Evolutionary conservation across 2,113 vertebrate species (phyloP).

Genomic region (Microcebus jonahi): DNA sequence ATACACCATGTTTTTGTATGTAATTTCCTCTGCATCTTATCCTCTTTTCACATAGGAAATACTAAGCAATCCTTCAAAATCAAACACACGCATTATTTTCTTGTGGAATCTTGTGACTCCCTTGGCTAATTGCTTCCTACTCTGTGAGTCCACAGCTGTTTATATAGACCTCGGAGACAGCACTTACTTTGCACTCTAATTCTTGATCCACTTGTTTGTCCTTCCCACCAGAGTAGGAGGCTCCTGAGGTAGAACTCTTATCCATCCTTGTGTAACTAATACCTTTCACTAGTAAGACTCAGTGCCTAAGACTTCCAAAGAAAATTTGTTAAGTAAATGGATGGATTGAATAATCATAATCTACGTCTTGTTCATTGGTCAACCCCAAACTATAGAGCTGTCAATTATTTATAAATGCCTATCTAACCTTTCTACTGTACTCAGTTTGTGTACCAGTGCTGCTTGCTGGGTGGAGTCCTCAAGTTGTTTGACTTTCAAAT

Average conservation of each 20-base stretch:
- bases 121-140: too few species aligned
- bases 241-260: background rate
- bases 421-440: background rate
- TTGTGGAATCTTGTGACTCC: background rate
- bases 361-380: background rate
- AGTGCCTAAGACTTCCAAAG: background rate
- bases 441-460: background rate
- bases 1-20: background rate
- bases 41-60: background rate
- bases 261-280: background rate
- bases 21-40: background rate
- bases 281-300: background rate
- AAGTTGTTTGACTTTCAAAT: background rate
- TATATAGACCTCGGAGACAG: background rate
- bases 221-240: background rate
- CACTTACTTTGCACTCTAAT: background rate
- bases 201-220: background rate
- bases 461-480: background rate
- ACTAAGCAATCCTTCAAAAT: background rate
- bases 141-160: fast-evolving
- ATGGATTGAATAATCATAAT: background rate
- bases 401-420: background rate
- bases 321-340: background rate
- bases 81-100: background rate
- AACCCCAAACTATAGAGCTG: background rate